Base-by-base conservation (phyloP, 2,888 invertebrate species). In the Zygogramma bicolorata region DNA sequence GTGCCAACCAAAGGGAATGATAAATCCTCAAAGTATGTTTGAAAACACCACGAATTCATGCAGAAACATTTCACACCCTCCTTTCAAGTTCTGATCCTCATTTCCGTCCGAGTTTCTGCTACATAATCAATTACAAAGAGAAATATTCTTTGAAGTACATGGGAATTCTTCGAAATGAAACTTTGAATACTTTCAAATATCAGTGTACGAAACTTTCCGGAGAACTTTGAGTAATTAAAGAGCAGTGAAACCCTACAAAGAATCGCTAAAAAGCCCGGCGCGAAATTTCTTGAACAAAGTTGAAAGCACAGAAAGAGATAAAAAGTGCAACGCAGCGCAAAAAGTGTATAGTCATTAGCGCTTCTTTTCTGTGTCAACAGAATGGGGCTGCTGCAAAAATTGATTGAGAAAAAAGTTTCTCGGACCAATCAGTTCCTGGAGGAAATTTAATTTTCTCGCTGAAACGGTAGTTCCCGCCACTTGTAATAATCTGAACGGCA, bases 271-370 rank as follows among this genome's bases (percentile, higher is more conserved):
- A 61, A 71, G 75, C 69, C 70, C 63, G 68, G 65, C 46, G 38
- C 38, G 38, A n/a, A 53, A 53, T 53, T 46, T 27, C 53, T 53
- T 53, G 6, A 27, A 27, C 53, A 25, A 27, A 53, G 53, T 53
- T 53, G 68, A 72, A 69, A 63, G 69, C 34, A n/a, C n/a, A 58
- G 76, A 73, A 66, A 70, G 67, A 73, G 74, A 69, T 68, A 71
- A 75, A 70, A 70, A 65, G 53, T 70, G 40, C 59, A 65, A 60
- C 49, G 49, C 34, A 18, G 25, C 62, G 34, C 63, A 74, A 74
- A 77, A 75, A 75, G 68, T 76, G 73, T 70, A 74, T 63, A 71
- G 71, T 75, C 78, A 77, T 78, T 78, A 78, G 75, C 68, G 76
- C 73, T 73, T 69, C 71, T 76, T 71, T 68, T 72, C 70, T 68